A percentile compares a stretch with the other conserved stretches of the same genome.
Evolutionary conservation across 1,140 invertebrate genomes (phyloP).

Genomic region (Agrypnia vestita): DNA sequence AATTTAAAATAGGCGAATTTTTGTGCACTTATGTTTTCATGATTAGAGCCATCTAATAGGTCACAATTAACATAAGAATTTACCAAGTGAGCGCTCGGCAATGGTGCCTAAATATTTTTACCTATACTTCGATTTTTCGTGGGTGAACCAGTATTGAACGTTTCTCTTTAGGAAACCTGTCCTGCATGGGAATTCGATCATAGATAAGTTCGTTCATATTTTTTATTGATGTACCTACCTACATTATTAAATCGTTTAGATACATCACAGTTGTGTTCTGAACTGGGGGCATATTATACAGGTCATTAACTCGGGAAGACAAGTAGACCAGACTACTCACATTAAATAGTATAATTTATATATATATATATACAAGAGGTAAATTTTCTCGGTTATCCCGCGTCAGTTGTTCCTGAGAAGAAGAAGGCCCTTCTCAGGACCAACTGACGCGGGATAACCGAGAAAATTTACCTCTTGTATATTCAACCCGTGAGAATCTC

Average conservation of each 20-base stretch:
- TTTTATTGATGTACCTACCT: conserved; percentile 2
- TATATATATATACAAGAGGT: too few relatives aligned
- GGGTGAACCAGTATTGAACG: conserved; percentile 18
- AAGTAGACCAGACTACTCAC: background rate
- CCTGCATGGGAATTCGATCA: background rate
- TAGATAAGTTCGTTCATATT: background rate
- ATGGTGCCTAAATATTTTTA: background rate
- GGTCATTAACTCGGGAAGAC: conserved; percentile 13
- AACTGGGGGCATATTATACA: background rate
- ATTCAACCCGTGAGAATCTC: too few relatives aligned
- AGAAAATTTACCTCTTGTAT: too few relatives aligned
- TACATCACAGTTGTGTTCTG: background rate
- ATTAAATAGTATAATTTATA: too few relatives aligned
- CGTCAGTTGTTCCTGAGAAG: too few relatives aligned
- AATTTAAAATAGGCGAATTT: too few relatives aligned
- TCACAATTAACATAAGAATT: background rate
- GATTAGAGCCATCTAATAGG: too few relatives aligned
- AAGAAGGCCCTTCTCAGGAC: too few relatives aligned
- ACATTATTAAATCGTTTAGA: conserved; percentile 11
- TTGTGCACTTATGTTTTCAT: too few relatives aligned
- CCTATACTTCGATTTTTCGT: background rate
- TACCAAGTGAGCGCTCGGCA: background rate
- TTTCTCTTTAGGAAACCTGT: conserved; percentile 14
- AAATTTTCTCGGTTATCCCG: too few relatives aligned
- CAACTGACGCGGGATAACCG: too few relatives aligned